These are phyloP conservation scores for Riptortus pedestris DNA, from an alignment of 1,140 invertebrate species.

Conservation along the genomic window DNA sequence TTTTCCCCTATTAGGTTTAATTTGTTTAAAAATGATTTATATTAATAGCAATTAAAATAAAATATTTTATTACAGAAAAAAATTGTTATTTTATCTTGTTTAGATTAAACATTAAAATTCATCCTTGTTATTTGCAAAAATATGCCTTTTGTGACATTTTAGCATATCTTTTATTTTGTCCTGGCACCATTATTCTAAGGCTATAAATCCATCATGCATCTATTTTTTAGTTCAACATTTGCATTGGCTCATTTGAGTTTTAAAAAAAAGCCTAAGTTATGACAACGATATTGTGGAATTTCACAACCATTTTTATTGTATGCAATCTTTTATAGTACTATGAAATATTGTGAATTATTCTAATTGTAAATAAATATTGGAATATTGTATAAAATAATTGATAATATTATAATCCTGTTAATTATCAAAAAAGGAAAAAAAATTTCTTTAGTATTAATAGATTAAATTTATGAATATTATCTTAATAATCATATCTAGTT, in stretches of 20 bases:
- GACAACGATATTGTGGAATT: conserved; percentile 9
- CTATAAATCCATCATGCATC: conserved; percentile 12
- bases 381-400: conserved; percentile 7
- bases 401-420: conserved; percentile 1
- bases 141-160: not conserved
- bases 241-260: conserved; percentile 8
- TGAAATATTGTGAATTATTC: conserved; percentile 15
- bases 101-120: no score
- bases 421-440: not conserved
- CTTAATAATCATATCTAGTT: no score
- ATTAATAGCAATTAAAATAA: no score
- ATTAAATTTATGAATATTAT: no score
- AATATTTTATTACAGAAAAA: no score
- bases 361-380: not conserved
- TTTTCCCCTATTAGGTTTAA: no score
- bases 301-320: conserved; percentile 12
- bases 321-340: conserved; percentile 11
- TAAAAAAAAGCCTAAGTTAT: conserved; percentile 13
- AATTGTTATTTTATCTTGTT: no score
- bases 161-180: not conserved
- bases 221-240: not conserved
- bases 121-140: not conserved
- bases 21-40: no score
- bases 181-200: conserved; percentile 6
- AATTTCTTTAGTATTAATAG: not conserved